These are phyloP conservation scores for Psittacula echo DNA, from an alignment of 2,797 vertebrate genomes.

Conservation along the genomic window DNA sequence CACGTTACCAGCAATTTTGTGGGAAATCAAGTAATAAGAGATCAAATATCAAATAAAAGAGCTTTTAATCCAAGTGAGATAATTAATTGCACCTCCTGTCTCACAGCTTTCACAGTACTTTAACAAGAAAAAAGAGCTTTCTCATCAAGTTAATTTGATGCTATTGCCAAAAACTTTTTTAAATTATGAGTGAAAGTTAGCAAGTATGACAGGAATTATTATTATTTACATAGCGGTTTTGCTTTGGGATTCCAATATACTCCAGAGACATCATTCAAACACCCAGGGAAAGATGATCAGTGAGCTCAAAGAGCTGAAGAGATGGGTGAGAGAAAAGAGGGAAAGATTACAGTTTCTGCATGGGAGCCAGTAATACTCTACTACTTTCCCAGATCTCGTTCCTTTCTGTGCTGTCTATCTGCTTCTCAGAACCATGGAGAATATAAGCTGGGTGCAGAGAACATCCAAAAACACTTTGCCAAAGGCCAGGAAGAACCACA, in stretches of 20 bases:
- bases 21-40: slow-evolving; percentile 69
- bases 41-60: slow-evolving; percentile 71
- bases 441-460: background rate
- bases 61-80: slow-evolving; percentile 67
- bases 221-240: slow-evolving; percentile 38
- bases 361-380: background rate
- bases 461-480: background rate
- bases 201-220: slow-evolving; percentile 19
- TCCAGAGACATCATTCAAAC: background rate
- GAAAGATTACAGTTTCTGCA: background rate
- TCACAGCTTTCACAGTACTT: slow-evolving; percentile 57
- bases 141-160: slow-evolving; percentile 59
- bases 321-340: background rate
- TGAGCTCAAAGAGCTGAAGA: background rate
- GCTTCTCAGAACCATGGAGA: background rate
- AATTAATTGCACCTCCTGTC: slow-evolving; percentile 68
- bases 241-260: background rate
- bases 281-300: background rate
- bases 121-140: slow-evolving; percentile 56
- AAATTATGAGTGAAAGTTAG: slow-evolving; percentile 42
- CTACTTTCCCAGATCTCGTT: background rate
- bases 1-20: slow-evolving; percentile 60
- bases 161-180: slow-evolving; percentile 42
- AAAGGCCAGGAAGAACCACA: background rate
- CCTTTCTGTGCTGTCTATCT: background rate